Evolutionary conservation across 2,888 invertebrate genomes (phyloP).

Genomic region (Eupithecia inturbata): DNA sequence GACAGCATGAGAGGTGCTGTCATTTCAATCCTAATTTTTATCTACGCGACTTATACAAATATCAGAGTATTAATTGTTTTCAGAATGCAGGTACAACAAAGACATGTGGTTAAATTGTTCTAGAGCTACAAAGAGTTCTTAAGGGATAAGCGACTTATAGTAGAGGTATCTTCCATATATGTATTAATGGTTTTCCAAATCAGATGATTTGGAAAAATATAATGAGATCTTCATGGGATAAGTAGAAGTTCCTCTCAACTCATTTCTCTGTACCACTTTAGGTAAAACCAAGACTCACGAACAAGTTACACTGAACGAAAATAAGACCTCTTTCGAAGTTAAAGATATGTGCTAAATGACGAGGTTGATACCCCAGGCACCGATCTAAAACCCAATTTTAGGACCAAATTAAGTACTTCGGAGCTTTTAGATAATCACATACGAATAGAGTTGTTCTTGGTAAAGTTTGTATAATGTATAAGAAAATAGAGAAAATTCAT

Average conservation of each 20-base stretch:
- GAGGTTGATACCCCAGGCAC: slow-evolving; percentile 16
- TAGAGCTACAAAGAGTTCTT: background rate
- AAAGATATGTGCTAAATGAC: background rate
- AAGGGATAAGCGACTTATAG: too few species aligned
- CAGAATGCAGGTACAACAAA: background rate
- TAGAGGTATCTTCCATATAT: too few species aligned
- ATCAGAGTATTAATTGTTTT: background rate
- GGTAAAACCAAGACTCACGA: background rate
- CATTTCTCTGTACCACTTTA: background rate
- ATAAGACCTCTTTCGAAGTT: background rate
- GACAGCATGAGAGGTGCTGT: too few species aligned
- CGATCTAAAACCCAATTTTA: slow-evolving; percentile 20
- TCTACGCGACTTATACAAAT: too few species aligned
- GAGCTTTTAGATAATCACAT: slow-evolving; percentile 8
- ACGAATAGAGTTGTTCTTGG: slow-evolving; percentile 6
- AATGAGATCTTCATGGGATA: too few species aligned
- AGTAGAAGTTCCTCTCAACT: background rate
- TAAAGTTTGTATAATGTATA: background rate
- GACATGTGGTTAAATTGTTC: too few species aligned
- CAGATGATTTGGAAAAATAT: too few species aligned
- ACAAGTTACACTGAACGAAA: background rate
- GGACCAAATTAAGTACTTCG: slow-evolving; percentile 16
- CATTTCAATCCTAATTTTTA: too few species aligned
- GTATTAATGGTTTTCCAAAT: too few species aligned
- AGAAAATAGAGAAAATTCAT: background rate